A percentile compares a stretch with the other conserved stretches of the same genome.
phyloP scores from a whole-genome alignment of 2,113 vertebrate genomes.

The Ochotona princeps region DNA sequence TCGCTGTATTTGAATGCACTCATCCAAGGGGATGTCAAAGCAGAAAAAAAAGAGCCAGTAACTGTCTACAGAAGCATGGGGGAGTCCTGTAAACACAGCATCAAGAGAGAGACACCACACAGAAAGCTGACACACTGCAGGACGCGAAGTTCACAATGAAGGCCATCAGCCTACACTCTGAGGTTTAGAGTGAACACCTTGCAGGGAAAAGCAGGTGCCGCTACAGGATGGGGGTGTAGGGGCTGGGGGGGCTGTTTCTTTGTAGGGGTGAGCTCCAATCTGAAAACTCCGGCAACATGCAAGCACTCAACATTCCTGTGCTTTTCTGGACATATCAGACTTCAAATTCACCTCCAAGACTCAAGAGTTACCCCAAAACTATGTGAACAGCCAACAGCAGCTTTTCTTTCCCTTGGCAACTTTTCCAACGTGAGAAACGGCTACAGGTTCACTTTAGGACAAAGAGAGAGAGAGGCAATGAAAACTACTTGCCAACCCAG shows the following conservation, averaged over 20 bases:
- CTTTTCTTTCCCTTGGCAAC: background rate
- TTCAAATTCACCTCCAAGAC: background rate
- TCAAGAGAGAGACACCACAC: too few species aligned
- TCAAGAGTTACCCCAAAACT: background rate
- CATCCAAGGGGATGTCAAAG: too few species aligned
- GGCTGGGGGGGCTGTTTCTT: background rate
- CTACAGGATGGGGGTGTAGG: too few species aligned
- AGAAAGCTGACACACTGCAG: too few species aligned
- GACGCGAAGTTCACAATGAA: too few species aligned
- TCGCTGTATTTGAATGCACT: too few species aligned
- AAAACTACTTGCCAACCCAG: background rate
- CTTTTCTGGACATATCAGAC: background rate
- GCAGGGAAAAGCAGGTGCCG: too few species aligned
- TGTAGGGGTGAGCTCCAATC: background rate
- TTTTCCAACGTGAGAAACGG: constrained; percentile 20
- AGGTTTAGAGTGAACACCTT: too few species aligned
- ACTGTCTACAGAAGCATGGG: too few species aligned
- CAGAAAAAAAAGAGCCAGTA: too few species aligned
- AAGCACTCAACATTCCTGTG: background rate
- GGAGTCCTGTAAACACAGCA: too few species aligned
- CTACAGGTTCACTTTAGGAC: background rate
- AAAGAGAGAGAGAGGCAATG: background rate
- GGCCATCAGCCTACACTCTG: too few species aligned
- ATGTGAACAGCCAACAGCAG: background rate
- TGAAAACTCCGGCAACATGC: background rate